phyloP scores from a whole-genome alignment of 2,797 vertebrate genomes.

The Anolis apletophallus region DNA sequence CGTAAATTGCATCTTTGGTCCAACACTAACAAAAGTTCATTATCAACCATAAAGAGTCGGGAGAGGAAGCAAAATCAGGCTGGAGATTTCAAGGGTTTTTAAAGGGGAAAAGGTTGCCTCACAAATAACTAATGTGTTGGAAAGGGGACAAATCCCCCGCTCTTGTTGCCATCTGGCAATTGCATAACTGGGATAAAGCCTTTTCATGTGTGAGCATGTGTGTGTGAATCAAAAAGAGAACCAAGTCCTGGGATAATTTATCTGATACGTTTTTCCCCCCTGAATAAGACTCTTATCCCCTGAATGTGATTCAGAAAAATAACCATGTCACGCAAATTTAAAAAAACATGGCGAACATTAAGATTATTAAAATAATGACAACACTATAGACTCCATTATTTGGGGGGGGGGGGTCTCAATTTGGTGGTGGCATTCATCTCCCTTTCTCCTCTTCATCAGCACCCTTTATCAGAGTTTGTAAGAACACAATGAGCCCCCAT shows the following conservation, averaged over 20 bases:
- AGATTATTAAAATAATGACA: constrained; percentile 1
- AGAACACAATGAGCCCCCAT: background rate
- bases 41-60: background rate
- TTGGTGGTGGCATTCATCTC: background rate
- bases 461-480: background rate
- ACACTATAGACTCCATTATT: background rate
- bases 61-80: background rate
- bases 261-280: background rate
- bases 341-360: background rate
- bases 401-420: background rate
- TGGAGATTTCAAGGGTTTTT: constrained; percentile 18
- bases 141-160: constrained; percentile 15
- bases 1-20: constrained; percentile 5
- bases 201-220: constrained; percentile 15
- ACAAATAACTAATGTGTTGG: constrained; percentile 7
- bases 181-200: constrained; percentile 40
- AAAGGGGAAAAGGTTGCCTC: constrained; percentile 7
- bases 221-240: background rate
- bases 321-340: background rate
- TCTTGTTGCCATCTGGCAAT: constrained; percentile 38
- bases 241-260: background rate
- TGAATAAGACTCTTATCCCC: background rate
- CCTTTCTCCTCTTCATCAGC: background rate
- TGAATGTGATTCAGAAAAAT: background rate
- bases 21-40: background rate